Conservation (phyloP, 2,113 vertebrate species). For the Cichladusa arquata region DNA sequence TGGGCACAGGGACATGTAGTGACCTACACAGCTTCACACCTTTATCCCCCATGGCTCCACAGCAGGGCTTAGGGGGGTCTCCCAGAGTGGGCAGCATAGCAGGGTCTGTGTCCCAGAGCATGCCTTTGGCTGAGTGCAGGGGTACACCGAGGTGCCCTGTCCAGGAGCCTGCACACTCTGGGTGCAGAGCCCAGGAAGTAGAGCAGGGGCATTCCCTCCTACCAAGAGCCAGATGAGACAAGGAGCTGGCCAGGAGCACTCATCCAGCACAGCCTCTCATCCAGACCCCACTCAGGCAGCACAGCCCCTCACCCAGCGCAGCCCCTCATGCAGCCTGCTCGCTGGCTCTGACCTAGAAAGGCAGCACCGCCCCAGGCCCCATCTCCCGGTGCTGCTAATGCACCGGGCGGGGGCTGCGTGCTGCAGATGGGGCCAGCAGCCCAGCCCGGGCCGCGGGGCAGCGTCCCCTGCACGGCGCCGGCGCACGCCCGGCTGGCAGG, state of each 20-base stretch:
- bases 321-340: not conserved
- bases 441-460: not conserved
- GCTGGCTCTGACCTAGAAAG: conserved; percentile 55
- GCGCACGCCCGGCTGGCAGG: not conserved
- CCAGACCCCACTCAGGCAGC: not conserved
- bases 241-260: not conserved
- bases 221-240: fast-evolving
- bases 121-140: not conserved
- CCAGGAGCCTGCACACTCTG: not conserved
- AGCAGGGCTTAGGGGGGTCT: not conserved
- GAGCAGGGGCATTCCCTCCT: not conserved
- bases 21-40: not conserved
- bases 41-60: not conserved
- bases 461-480: not conserved
- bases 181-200: not conserved
- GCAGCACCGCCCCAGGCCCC: not conserved
- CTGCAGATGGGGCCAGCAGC: conserved; percentile 32
- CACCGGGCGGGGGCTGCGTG: conserved; percentile 3
- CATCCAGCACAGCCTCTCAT: not conserved
- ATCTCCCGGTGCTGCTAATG: conserved; percentile 24
- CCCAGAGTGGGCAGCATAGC: not conserved
- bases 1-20: fast-evolving
- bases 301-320: not conserved
- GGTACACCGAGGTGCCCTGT: not conserved
- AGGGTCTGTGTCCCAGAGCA: not conserved